A percentile compares a stretch with the other conserved stretches of the same genome.
Evolutionary conservation across 2,113 vertebrate genomes (phyloP).

Genomic region (Oreochromis niloticus): DNA sequence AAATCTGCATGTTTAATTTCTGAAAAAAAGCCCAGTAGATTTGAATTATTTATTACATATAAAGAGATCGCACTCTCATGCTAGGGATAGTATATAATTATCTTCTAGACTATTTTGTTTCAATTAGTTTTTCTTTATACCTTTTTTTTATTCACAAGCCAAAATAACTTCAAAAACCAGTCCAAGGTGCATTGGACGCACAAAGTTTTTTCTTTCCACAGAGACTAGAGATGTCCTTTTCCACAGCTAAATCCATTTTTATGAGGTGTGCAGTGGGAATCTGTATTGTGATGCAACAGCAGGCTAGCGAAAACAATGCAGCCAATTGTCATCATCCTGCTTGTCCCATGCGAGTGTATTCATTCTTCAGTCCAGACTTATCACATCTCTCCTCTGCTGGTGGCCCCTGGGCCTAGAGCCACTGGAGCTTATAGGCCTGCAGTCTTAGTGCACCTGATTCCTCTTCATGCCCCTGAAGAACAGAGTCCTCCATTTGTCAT

Average conservation of each 20-base stretch:
- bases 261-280: constrained; percentile 44
- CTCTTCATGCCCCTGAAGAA: constrained; percentile 61
- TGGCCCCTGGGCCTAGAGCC: constrained; percentile 60
- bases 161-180: background rate
- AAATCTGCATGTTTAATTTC: background rate
- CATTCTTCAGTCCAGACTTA: constrained; percentile 55
- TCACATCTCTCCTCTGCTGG: constrained; percentile 43
- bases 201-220: constrained; percentile 5
- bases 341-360: constrained; percentile 55
- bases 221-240: constrained; percentile 20
- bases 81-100: background rate
- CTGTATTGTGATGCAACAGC: constrained; percentile 54
- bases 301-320: constrained; percentile 57
- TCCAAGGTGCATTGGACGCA: background rate
- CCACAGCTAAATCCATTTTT: constrained; percentile 46
- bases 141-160: background rate
- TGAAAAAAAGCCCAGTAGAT: background rate
- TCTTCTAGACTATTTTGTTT: accelerated
- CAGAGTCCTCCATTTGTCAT: constrained; percentile 69
- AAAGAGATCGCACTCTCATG: accelerated
- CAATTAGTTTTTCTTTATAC: background rate
- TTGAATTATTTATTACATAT: background rate
- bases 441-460: constrained; percentile 61
- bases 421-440: constrained; percentile 47
- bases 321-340: constrained; percentile 31